phyloP scores from a whole-genome alignment of 2,797 vertebrate genomes.

The Phrynocephalus forsythii region DNA sequence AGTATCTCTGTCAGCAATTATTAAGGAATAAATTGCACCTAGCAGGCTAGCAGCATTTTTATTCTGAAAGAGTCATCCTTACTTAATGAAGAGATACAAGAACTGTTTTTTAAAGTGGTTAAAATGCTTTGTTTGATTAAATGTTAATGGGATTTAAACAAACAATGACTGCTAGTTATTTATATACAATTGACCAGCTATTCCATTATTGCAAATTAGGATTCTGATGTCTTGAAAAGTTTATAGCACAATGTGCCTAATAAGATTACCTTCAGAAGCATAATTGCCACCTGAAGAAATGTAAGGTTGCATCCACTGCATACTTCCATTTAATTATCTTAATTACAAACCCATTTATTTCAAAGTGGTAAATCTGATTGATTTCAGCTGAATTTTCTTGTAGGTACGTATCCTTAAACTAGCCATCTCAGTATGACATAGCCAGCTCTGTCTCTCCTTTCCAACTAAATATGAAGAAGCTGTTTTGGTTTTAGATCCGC shows the following conservation, averaged over 20 bases:
- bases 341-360: background rate
- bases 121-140: slow-evolving; percentile 48
- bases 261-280: background rate
- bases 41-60: slow-evolving; percentile 33
- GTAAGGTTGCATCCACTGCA: background rate
- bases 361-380: slow-evolving; percentile 1
- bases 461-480: no score
- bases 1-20: slow-evolving; percentile 41
- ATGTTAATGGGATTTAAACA: slow-evolving; percentile 31
- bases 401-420: background rate
- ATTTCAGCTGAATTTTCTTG: background rate
- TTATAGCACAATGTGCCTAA: slow-evolving; percentile 2
- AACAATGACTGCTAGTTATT: slow-evolving; percentile 26
- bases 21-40: slow-evolving; percentile 45
- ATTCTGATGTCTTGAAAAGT: slow-evolving; percentile 29
- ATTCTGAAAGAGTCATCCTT: slow-evolving; percentile 22
- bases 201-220: slow-evolving; percentile 40
- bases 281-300: slow-evolving; percentile 9
- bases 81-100: slow-evolving; percentile 33
- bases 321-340: slow-evolving; percentile 2
- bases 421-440: no score
- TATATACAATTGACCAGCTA: slow-evolving; percentile 16
- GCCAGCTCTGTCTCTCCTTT: no score
- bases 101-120: slow-evolving; percentile 16
- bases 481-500: no score